phyloP scores from a whole-genome alignment of 1,140 invertebrate genomes.

The Gryllus bimaculatus region DNA sequence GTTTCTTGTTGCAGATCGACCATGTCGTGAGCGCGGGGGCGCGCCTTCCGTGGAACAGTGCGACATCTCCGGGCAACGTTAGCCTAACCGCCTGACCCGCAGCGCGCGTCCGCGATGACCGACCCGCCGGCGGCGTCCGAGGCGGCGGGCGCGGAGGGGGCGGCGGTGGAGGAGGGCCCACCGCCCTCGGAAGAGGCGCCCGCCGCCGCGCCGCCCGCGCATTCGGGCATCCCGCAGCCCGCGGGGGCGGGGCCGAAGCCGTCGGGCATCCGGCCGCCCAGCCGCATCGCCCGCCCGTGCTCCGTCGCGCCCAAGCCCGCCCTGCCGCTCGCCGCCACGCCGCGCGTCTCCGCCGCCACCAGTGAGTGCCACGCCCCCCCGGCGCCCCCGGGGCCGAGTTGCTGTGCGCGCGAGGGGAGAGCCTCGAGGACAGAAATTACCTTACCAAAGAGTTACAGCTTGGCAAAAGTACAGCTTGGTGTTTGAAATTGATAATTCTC shows the following conservation, averaged over 20 bases:
- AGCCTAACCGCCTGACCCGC: neutral
- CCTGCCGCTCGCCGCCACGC: conserved; percentile 43
- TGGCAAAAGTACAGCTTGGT: too few species aligned
- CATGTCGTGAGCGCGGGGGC: neutral
- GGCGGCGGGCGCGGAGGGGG: neutral
- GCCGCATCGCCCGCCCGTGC: conserved; percentile 49
- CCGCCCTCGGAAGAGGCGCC: neutral
- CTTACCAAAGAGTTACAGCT: too few species aligned
- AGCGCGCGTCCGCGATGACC: neutral
- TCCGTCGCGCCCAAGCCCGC: conserved; percentile 46
- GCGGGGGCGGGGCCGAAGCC: conserved; percentile 30
- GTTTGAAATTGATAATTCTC: too few species aligned
- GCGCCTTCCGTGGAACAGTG: neutral
- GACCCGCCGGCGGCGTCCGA: neutral
- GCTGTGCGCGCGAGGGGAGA: too few species aligned
- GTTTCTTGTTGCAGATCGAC: neutral
- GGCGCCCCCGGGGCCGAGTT: too few species aligned
- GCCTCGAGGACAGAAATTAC: too few species aligned
- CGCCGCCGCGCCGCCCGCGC: too few species aligned
- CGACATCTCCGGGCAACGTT: neutral
- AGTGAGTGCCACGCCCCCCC: conserved; percentile 25
- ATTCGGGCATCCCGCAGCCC: neutral
- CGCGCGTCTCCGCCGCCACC: conserved; percentile 29
- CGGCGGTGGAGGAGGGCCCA: too few species aligned
- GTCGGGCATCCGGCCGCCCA: conserved; percentile 48